Percentiles rank a stretch among this genome's conserved stretches.
Conservation (phyloP, 2,113 vertebrate genomes). For the Hystrix cristata region DNA sequence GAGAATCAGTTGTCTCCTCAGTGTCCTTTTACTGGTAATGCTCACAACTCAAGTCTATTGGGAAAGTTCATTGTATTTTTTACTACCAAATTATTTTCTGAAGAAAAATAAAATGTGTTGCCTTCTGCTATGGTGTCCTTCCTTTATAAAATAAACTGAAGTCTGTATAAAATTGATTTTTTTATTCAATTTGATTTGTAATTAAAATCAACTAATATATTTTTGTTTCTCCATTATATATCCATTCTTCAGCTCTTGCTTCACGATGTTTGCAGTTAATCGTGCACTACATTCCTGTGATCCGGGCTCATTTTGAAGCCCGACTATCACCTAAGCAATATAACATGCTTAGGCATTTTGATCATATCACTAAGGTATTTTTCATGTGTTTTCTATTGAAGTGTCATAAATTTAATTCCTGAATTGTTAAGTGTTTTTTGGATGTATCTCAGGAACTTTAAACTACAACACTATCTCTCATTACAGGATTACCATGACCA, state of each 20-base stretch:
- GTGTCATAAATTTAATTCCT: constrained; percentile 63
- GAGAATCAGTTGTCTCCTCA: neutral
- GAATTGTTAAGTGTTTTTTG: constrained; percentile 37
- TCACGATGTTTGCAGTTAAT: constrained; percentile 99
- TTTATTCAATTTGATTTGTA: constrained; percentile 28
- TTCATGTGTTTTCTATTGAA: constrained; percentile 68
- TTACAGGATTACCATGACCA: constrained; percentile 99
- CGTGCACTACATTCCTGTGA: constrained; percentile 97
- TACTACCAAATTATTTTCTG: constrained; percentile 12
- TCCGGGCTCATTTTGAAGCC: constrained; percentile 96
- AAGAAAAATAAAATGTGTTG: constrained; percentile 37
- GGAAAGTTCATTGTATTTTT: constrained; percentile 20
- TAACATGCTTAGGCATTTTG: constrained; percentile 96
- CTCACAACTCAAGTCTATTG: neutral
- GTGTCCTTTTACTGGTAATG: neutral
- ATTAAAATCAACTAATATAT: constrained; percentile 48
- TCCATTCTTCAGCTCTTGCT: constrained; percentile 91
- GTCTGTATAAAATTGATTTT: constrained; percentile 44
- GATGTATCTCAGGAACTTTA: constrained; percentile 59
- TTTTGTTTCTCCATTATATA: constrained; percentile 51
- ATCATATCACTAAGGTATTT: constrained; percentile 98
- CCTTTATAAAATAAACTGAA: constrained; percentile 59
- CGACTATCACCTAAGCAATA: constrained; percentile 97
- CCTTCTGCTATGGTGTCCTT: constrained; percentile 25
- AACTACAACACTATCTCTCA: constrained; percentile 81